These are phyloP conservation scores for Siniperca undulata DNA, from an alignment of 2,797 vertebrate species.

Conservation along the genomic window DNA sequence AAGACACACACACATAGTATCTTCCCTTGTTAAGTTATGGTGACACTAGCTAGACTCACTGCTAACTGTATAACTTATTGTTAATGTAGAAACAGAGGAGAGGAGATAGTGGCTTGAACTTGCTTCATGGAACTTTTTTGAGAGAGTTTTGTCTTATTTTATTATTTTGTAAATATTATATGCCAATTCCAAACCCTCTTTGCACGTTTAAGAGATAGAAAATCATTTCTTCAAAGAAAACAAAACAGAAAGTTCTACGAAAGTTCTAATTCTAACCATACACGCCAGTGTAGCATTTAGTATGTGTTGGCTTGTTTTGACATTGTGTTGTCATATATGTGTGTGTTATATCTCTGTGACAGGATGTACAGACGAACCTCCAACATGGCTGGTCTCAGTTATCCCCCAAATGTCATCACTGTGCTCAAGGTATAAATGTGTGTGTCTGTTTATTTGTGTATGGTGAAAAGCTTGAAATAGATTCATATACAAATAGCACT, in stretches of 20 bases:
- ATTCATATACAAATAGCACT: background rate
- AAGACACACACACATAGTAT: no score
- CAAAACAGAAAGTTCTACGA: background rate
- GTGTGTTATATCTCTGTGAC: constrained; percentile 68
- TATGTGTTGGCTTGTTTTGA: constrained; percentile 26
- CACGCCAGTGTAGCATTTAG: background rate
- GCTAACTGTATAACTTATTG: background rate
- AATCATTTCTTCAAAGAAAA: background rate
- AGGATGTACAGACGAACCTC: constrained; percentile 97
- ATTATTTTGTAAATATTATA: background rate
- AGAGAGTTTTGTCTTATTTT: background rate
- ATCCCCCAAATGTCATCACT: constrained; percentile 92
- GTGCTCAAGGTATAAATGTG: constrained; percentile 89
- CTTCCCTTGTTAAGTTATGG: background rate
- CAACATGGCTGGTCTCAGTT: constrained; percentile 94
- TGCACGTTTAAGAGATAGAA: background rate
- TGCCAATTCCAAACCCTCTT: background rate
- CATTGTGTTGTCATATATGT: background rate
- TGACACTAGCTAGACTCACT: background rate
- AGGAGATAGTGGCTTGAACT: background rate
- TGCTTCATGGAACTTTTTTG: background rate
- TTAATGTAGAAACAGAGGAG: background rate
- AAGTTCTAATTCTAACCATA: background rate
- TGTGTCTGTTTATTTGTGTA: constrained; percentile 5
- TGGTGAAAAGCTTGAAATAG: background rate